A percentile compares a stretch with the other conserved stretches of the same genome.
Evolutionary conservation across 2,797 vertebrate genomes (phyloP).

Genomic region (Mionectes olivaceus): DNA sequence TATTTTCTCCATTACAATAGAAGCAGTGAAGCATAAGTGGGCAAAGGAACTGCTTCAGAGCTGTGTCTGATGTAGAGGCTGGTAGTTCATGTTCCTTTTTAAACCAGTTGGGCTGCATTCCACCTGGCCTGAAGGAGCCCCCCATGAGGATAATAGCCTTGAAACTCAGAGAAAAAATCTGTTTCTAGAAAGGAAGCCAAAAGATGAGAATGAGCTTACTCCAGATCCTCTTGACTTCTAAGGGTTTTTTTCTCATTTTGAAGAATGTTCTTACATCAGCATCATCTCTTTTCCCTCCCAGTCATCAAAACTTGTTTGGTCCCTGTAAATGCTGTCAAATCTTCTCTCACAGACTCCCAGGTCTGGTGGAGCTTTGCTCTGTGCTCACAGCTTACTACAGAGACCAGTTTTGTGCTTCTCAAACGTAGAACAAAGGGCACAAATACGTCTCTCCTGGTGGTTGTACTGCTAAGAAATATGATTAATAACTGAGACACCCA

Average conservation of each 20-base stretch:
- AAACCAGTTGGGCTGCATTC: slow-evolving; percentile 45
- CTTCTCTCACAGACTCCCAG: not conserved
- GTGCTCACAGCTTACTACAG: not conserved
- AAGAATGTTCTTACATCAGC: not conserved
- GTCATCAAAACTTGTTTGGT: rapidly evolving
- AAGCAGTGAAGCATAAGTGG: not conserved
- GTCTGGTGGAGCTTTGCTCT: not conserved
- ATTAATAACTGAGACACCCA: not conserved
- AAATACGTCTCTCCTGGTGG: not conserved
- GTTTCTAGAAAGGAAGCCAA: not conserved
- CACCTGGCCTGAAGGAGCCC: not conserved
- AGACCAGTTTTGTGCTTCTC: not conserved
- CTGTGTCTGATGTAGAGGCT: not conserved
- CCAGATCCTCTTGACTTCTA: not conserved
- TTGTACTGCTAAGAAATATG: not conserved
- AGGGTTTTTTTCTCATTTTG: not conserved
- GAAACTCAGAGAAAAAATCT: not conserved
- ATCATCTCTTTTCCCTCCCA: not conserved
- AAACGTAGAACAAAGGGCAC: rapidly evolving
- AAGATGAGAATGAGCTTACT: not conserved
- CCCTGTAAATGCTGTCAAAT: not conserved
- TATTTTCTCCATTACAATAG: not conserved
- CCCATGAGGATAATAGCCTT: not conserved
- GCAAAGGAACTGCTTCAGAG: not conserved
- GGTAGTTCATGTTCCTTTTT: slow-evolving; percentile 5